Evolutionary conservation across 2,113 vertebrate species (phyloP), one percentile per base, ranked within the genome.

Genomic region (Cryptotis parvus): DNA sequence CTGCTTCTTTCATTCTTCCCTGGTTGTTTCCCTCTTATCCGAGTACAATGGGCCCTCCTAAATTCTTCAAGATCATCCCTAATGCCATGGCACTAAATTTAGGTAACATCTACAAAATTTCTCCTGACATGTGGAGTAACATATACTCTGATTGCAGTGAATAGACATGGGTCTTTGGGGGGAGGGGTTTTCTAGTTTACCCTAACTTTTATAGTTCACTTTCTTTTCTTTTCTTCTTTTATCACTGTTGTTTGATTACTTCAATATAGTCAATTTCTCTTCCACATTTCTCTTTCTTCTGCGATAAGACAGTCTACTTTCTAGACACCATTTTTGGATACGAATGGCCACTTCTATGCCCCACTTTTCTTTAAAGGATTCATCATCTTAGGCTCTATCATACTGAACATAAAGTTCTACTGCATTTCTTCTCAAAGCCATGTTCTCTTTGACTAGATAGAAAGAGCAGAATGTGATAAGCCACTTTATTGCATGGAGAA

Each of bases 231-330:
- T 26, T 29, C 24, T 65, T 87, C 69, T 4, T 10, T 20, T 65
- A 2, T 49, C 49, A 12, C 22, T 88, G n/a, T 87, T 31, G 29
- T 84, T 49, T 2, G 83, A 49, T 33, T 82, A n/a, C 7, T 84
- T 77, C 20, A 15, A 69, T 6, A 10, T 33, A 84, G 29, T 14
- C 37, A 72, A 70, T 29, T 66, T 26, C 33, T 73, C 43, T 22
- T 29, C 84, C 73, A 92, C 73, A 73, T 58, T 93, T 87, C 6
- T 90, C 16, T 43, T 27, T 82, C 20, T 85, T 89, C 26, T 92
- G n/a, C 33, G 29, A 33, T 74, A 37, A 49, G 39, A 69, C 5
- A 24, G 78, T 66, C 20, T 10, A 63, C 27, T 61, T 90, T 70
- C 65, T 31, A 43, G n/a, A 43, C 18, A 3, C 45, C 22, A 24